These are phyloP conservation scores for Cryptoblepharus egeriae DNA, from an alignment of 2,797 vertebrate genomes.

Conservation along the genomic window DNA sequence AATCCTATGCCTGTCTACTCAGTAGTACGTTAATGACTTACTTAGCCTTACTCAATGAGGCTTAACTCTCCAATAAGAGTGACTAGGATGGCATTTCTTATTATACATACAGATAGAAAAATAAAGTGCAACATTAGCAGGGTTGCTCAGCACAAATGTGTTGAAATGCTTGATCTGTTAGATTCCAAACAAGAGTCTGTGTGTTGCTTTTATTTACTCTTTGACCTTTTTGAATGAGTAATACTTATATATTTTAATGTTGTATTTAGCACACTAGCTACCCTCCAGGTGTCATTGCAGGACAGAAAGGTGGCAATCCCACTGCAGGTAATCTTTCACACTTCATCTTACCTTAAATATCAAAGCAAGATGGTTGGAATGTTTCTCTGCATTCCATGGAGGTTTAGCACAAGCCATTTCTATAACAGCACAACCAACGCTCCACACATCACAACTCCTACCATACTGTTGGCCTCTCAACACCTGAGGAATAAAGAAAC, in stretches of 20 bases:
- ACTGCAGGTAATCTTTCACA: background rate
- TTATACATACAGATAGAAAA: background rate
- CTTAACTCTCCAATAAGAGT: too few relatives aligned
- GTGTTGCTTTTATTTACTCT: too few relatives aligned
- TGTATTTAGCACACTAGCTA: too few relatives aligned
- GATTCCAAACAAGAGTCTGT: too few relatives aligned
- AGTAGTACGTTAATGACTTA: too few relatives aligned
- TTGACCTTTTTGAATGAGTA: too few relatives aligned
- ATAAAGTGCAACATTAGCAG: background rate
- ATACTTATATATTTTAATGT: too few relatives aligned
- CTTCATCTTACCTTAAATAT: conserved; percentile 87
- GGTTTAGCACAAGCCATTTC: conserved; percentile 93
- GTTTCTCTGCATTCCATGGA: conserved; percentile 92
- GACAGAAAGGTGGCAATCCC: too few relatives aligned
- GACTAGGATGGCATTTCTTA: too few relatives aligned
- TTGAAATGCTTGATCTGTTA: background rate
- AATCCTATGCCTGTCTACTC: too few relatives aligned
- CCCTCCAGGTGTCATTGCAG: too few relatives aligned
- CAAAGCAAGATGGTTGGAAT: conserved; percentile 91
- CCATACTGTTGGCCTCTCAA: conserved; percentile 91
- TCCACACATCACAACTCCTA: conserved; percentile 93
- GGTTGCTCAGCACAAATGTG: background rate
- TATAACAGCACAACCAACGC: conserved; percentile 89
- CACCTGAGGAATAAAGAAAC: conserved; percentile 74
- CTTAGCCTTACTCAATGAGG: too few relatives aligned